Percentiles rank a stretch among this genome's conserved stretches.
phyloP scores from a whole-genome alignment of 2,888 invertebrate species.

The Tenthredo amoena region DNA sequence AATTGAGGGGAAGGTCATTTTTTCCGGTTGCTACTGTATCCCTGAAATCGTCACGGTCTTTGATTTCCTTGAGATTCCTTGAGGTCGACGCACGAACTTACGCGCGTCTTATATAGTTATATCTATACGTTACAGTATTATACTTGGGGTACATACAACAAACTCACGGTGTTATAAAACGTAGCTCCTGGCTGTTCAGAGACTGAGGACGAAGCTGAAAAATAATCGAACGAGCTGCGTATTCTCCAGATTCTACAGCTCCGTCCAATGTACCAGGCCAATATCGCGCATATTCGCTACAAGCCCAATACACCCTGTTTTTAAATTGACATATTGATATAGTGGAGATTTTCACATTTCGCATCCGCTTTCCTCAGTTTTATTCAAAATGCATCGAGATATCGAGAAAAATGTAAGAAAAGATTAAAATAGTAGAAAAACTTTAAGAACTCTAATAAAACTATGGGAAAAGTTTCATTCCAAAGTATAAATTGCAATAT shows the following conservation, averaged over 20 bases:
- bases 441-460: neutral
- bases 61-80: conserved; percentile 45
- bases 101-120: neutral
- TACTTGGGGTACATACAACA: conserved; percentile 1
- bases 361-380: neutral
- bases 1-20: conserved; percentile 33
- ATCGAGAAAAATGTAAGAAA: neutral
- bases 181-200: conserved; percentile 55
- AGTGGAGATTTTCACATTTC: neutral
- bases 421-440: neutral
- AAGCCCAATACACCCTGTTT: conserved; percentile 67
- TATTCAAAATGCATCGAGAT: neutral
- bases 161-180: conserved; percentile 50
- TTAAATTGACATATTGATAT: neutral
- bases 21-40: conserved; percentile 17
- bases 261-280: conserved; percentile 72
- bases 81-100: conserved; percentile 41
- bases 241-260: conserved; percentile 68
- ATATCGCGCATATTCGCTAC: conserved; percentile 68
- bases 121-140: neutral
- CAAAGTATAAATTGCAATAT: neutral
- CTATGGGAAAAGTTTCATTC: too few relatives aligned
- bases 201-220: conserved; percentile 66
- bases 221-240: conserved; percentile 63
- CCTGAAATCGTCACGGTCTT: conserved; percentile 48